Evolutionary conservation across 2,797 vertebrate genomes (phyloP), one percentile per base, ranked within the genome.

Genomic region (Anguilla marmorata): DNA sequence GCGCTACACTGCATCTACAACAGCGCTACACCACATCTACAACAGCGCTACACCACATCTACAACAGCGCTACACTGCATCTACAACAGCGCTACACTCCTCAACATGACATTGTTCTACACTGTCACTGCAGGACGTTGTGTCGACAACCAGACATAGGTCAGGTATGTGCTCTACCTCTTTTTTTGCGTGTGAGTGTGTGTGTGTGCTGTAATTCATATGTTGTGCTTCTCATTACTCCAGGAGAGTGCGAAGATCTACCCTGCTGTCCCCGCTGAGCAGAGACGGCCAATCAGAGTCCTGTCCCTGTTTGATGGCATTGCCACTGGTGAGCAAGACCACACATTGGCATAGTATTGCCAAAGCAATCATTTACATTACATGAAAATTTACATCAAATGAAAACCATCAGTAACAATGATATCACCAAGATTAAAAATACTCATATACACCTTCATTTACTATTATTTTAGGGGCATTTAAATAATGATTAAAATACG

Each of bases 261-360:
- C 93, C 96, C 97, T 37, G 96, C 96, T 0, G 96, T 99, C 37
- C 94, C 96, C 0, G 96, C 97, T 48, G 96, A 98, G 0, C 96
- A 97, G 90, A 96, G 98, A 93, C 95, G 96, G 89, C 98, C 98
- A 16, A 97, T 99, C 90, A 94, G 97, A 93, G 98, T 99, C 58
- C 96, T 99, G 74, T 99, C 98, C 0, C 93, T 99, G 79, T 99
- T 99, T 12, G 98, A 99, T 48, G 98, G 98, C 89, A 97, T 99
- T 4, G 96, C 98, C 7, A 98, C 98, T 95, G 97, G 97, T 98
- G 89, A 95, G 86, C 86, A 66, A 80, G 50, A n/a, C 24, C 63
- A 69, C 63, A 69, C 24, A 27, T 9, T 27, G 63, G 24, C 24
- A 69, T 27, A 69, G 63, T n/a, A 27, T 27, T 27, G 63, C 24